Evolutionary conservation across 2,113 vertebrate species (phyloP).

Genomic region (Actinemys pallida): DNA sequence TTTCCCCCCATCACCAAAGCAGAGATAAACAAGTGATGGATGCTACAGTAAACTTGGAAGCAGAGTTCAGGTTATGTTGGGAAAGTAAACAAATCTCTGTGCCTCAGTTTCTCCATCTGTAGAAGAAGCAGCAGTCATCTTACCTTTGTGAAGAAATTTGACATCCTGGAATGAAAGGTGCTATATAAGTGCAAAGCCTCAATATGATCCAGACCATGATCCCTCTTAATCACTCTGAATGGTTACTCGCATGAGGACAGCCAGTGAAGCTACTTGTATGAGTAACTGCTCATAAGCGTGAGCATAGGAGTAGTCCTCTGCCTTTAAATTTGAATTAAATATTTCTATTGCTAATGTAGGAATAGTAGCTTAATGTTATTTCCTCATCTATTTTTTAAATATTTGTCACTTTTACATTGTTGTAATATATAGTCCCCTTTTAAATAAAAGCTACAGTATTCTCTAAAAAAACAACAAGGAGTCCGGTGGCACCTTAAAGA

Average conservation of each 20-base stretch:
- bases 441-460: neutral
- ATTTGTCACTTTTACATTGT: slow-evolving; percentile 40
- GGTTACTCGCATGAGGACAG: neutral
- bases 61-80: neutral
- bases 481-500: no score
- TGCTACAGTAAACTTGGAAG: no score
- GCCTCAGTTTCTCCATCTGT: neutral
- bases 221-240: neutral
- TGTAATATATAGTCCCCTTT: slow-evolving; percentile 31
- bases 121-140: neutral
- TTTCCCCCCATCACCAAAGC: neutral
- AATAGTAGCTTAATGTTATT: neutral
- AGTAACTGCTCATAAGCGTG: neutral
- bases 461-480: no score
- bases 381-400: slow-evolving; percentile 41
- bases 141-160: neutral
- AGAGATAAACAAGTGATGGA: neutral
- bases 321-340: neutral
- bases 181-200: neutral
- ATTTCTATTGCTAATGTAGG: neutral
- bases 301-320: neutral
- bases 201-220: no score
- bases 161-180: neutral
- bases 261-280: neutral
- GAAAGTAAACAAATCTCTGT: neutral